Conservation (phyloP, 2,113 vertebrate species). For the Zingel zingel region DNA sequence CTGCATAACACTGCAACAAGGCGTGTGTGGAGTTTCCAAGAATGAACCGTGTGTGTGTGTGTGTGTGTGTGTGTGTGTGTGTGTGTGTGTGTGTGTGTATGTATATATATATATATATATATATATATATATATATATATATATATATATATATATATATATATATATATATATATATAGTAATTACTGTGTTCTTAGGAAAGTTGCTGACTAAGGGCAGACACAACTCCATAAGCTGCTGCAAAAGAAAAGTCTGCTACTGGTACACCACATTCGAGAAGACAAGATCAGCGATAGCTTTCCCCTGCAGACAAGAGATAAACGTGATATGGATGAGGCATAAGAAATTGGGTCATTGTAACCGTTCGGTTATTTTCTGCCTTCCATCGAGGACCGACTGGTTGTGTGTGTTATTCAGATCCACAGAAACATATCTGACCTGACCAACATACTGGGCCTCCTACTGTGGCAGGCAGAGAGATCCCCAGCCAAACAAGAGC, state of each 20-base stretch:
- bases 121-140: no score
- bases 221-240: neutral
- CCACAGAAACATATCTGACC: conserved; percentile 15
- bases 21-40: neutral
- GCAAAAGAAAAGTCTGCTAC: neutral
- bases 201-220: conserved; percentile 21
- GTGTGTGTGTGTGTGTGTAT: no score
- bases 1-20: neutral
- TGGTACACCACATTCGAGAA: conserved; percentile 5
- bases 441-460: conserved; percentile 6
- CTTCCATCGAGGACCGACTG: neutral
- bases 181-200: conserved; percentile 25
- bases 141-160: no score
- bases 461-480: conserved; percentile 6
- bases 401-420: conserved; percentile 1
- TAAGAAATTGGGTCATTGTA: conserved; percentile 13
- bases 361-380: conserved; percentile 10
- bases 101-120: no score
- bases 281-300: conserved; percentile 19
- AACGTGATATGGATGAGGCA: conserved; percentile 14
- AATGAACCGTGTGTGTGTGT: neutral
- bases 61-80: neutral
- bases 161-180: no score
- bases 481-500: neutral
- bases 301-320: conserved; percentile 10